Percentiles rank a stretch among this genome's conserved stretches.
phyloP scores from a whole-genome alignment of 2,888 invertebrate genomes.

The Orchestes rusci region DNA sequence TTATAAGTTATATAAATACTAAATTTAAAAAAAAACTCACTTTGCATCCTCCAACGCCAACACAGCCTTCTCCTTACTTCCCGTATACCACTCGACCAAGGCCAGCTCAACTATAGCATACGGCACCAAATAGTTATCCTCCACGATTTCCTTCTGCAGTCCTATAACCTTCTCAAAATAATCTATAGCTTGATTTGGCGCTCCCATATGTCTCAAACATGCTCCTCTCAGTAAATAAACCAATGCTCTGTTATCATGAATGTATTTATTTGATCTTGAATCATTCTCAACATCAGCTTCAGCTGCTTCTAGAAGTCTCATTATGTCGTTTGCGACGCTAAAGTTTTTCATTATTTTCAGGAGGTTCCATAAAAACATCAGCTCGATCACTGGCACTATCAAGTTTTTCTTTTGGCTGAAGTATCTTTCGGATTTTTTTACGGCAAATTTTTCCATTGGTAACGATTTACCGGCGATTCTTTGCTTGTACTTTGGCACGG shows the following conservation, averaged over 20 bases:
- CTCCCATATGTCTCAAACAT: conserved; percentile 70
- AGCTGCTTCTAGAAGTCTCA: conserved; percentile 55
- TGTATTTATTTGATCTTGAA: conserved; percentile 38
- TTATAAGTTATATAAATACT: too few relatives aligned
- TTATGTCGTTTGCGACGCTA: conserved; percentile 53
- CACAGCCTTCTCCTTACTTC: conserved; percentile 60
- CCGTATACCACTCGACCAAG: conserved; percentile 64
- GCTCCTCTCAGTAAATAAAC: conserved; percentile 75
- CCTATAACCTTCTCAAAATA: conserved; percentile 57
- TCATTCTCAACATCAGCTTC: conserved; percentile 35
- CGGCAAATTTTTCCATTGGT: conserved; percentile 94
- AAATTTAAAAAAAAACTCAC: conserved; percentile 45
- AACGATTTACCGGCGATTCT: conserved; percentile 93
- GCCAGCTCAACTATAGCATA: conserved; percentile 83
- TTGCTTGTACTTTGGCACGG: conserved; percentile 76
- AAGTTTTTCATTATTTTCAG: conserved; percentile 73
- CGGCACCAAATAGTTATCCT: conserved; percentile 78
- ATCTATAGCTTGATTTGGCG: conserved; percentile 70
- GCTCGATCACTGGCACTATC: conserved; percentile 76
- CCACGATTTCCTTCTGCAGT: conserved; percentile 64
- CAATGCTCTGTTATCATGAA: conserved; percentile 67
- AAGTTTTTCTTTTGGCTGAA: conserved; percentile 65
- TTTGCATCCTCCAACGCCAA: conserved; percentile 73
- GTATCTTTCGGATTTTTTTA: conserved; percentile 77
- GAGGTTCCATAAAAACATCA: conserved; percentile 90